These are phyloP conservation scores for Papilio xuthus DNA, from an alignment of 1,140 invertebrate species.

Conservation along the genomic window DNA sequence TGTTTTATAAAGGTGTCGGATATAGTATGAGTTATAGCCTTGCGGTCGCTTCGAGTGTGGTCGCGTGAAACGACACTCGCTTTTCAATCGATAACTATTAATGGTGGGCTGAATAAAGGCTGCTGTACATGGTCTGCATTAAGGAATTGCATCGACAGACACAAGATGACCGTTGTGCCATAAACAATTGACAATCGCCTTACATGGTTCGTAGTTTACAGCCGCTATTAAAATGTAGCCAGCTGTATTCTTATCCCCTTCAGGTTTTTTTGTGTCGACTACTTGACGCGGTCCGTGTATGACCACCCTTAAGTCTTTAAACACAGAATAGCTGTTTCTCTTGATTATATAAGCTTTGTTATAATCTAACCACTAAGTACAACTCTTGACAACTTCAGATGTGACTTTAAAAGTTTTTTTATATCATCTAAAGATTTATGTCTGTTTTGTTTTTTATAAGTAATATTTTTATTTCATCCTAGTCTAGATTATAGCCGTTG, in stretches of 20 bases:
- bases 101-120: constrained; percentile 14
- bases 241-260: background rate
- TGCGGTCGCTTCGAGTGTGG: constrained; percentile 31
- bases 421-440: too few species aligned
- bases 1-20: constrained; percentile 37
- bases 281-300: background rate
- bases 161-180: background rate
- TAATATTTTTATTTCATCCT: too few species aligned
- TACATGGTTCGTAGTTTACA: too few species aligned
- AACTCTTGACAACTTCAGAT: background rate
- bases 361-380: constrained; percentile 26
- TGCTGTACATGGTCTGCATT: background rate
- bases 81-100: constrained; percentile 35
- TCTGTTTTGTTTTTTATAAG: too few species aligned
- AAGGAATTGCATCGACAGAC: background rate
- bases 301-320: background rate
- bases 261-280: background rate
- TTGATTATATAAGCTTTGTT: constrained; percentile 30
- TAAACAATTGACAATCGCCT: background rate
- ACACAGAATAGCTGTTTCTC: constrained; percentile 29
- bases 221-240: too few species aligned
- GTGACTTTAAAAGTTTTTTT: constrained; percentile 1
- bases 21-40: constrained; percentile 34
- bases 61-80: constrained; percentile 15
- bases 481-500: too few species aligned